phyloP scores from a whole-genome alignment of 2,797 vertebrate species.

The Enteromius mattozi region DNA sequence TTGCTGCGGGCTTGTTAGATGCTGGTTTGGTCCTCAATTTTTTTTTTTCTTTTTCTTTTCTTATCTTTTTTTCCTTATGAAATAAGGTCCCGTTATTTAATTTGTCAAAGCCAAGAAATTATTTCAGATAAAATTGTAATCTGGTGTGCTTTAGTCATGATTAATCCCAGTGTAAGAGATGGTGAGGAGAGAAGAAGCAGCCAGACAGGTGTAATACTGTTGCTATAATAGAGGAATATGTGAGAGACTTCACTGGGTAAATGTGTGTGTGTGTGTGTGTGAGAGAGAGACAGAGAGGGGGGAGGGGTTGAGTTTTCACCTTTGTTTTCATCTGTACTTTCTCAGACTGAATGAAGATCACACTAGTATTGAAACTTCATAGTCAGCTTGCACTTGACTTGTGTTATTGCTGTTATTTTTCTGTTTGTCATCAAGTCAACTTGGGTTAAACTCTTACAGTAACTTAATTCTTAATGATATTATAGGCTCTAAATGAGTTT shows the following conservation, averaged over 20 bases:
- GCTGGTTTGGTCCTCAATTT: slow-evolving; percentile 9
- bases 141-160: slow-evolving; percentile 4
- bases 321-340: slow-evolving; percentile 44
- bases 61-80: background rate
- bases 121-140: background rate
- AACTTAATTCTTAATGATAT: background rate
- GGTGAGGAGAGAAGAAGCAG: background rate
- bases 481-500: background rate
- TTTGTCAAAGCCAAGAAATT: background rate
- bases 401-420: background rate
- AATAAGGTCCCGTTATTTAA: background rate
- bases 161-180: background rate
- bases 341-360: slow-evolving; percentile 16
- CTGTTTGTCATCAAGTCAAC: background rate
- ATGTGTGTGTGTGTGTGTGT: background rate
- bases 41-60: too few species aligned
- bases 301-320: slow-evolving; percentile 29
- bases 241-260: background rate
- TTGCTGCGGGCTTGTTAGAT: slow-evolving; percentile 4
- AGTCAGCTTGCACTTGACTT: background rate
- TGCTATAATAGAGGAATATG: slow-evolving; percentile 19
- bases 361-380: slow-evolving; percentile 13
- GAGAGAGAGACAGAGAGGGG: too few species aligned
- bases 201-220: slow-evolving; percentile 11
- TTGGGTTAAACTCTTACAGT: background rate